Conservation (phyloP, 2,888 invertebrate genomes). For the Mechanitis mazaeus region DNA sequence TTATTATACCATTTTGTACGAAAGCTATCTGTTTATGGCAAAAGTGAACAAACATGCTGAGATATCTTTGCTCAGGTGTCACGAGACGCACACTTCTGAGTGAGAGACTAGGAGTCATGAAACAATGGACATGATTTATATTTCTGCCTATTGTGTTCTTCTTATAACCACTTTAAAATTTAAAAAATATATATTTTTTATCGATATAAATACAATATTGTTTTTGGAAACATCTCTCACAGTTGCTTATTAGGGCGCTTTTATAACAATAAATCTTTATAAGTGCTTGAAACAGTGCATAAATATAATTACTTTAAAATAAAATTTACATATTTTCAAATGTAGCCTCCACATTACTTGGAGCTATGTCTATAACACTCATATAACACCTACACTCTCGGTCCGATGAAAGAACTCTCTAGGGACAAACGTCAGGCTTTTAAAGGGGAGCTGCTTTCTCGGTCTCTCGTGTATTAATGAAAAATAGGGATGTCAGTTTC, state of each 20-base stretch:
- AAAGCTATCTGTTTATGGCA: conserved; percentile 34
- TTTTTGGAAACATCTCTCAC: no score
- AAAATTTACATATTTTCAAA: no score
- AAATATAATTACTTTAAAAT: no score
- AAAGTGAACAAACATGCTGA: conserved; percentile 47
- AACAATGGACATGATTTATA: no score
- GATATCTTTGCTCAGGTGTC: conserved; percentile 55
- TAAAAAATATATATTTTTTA: no score
- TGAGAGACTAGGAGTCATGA: conserved; percentile 14
- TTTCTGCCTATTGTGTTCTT: conserved; percentile 22
- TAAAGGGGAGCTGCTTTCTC: conserved; percentile 58
- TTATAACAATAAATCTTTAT: no score
- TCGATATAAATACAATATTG: no score
- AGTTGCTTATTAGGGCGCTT: no score
- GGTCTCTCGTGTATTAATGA: conserved; percentile 55
- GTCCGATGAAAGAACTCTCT: conserved; percentile 57
- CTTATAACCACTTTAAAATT: not conserved
- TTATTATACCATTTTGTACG: no score
- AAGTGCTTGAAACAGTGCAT: no score
- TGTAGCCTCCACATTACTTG: no score
- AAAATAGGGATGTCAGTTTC: conserved; percentile 48
- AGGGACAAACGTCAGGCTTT: conserved; percentile 62
- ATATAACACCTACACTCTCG: conserved; percentile 41
- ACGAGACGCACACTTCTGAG: conserved; percentile 34
- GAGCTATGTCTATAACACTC: conserved; percentile 11